Evolutionary conservation across 2,113 vertebrate genomes (phyloP), one percentile per base, ranked within the genome.

Genomic region (Brachypodius melanocephalos): DNA sequence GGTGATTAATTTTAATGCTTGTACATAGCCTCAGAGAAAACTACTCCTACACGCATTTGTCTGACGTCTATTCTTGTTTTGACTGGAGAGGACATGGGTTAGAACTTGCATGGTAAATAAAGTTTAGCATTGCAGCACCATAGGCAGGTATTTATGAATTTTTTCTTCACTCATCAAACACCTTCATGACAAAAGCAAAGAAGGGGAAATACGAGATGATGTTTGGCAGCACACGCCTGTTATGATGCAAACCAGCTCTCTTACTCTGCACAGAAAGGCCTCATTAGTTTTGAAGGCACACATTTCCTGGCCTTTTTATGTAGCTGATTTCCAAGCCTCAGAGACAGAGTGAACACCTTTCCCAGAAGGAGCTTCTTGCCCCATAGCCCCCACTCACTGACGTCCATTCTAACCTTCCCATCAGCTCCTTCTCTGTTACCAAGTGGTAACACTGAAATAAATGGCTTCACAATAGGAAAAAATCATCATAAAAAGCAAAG

Each of bases 1-100:
- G 43, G 71, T 63, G 74, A 96, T 93, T 95, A 90, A 91, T 95
- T 94, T 88, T 91, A 91, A 90, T 71, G 59, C 24, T 55, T 52
- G 67, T 57, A 59, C 67, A 67, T 55, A 91, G 94, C 95, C 95
- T 85, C 54, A 74, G 93, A 96, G 95, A 63, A 96, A 95, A 95
- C 54, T 67, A 78, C 49, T 91, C 76, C 71, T 77, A 77, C 78
- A 85, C 0, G 1, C 77, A 18, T 85, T 96, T 73, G 71, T 55
- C 78, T 94, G 85, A 95, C 25, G 43, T 89, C 82, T 89, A 10
- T 49, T 88, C 25, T 91, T 96, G 87, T 95, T 97, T 96, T 74
- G 94, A 93, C 85, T 94, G 78, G 71, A 85, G 75, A 97, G 63
- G 51, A 91, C 85, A 83, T 14, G 43, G 63, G 81, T 95, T 95